Conservation (phyloP, 2,113 vertebrate species). For the Thamnaconus septentrionalis region DNA sequence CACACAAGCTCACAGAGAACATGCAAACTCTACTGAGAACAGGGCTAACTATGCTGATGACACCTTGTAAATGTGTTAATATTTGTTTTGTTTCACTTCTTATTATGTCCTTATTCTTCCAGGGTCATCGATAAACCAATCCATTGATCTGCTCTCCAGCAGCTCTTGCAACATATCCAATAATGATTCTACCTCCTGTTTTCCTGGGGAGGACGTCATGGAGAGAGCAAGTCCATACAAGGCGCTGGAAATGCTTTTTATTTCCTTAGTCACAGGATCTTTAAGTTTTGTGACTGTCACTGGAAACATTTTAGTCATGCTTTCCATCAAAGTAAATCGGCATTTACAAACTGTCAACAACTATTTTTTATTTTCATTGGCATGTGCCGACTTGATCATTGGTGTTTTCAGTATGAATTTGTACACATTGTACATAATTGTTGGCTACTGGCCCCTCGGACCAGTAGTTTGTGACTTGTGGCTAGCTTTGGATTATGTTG, state of each 20-base stretch:
- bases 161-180: slow-evolving; percentile 77
- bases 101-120: slow-evolving; percentile 6
- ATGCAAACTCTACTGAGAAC: too few relatives aligned
- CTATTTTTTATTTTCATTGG: slow-evolving; percentile 96
- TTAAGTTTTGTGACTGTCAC: slow-evolving; percentile 96
- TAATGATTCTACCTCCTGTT: slow-evolving; percentile 70
- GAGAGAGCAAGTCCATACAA: slow-evolving; percentile 80
- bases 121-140: slow-evolving; percentile 79
- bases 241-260: slow-evolving; percentile 94
- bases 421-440: slow-evolving; percentile 94
- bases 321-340: slow-evolving; percentile 98
- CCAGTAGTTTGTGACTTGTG: slow-evolving; percentile 95
- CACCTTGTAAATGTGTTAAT: too few relatives aligned
- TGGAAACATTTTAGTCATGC: slow-evolving; percentile 97
- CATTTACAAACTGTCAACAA: slow-evolving; percentile 99
- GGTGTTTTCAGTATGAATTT: slow-evolving; percentile 98
- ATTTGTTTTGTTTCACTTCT: too few relatives aligned
- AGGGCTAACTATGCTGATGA: too few relatives aligned
- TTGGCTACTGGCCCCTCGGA: slow-evolving; percentile 95
- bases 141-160: slow-evolving; percentile 75
- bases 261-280: slow-evolving; percentile 90
- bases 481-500: slow-evolving; percentile 96
- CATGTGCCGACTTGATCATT: slow-evolving; percentile 94
- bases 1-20: too few relatives aligned
- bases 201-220: slow-evolving; percentile 49